Evolutionary conservation across 2,797 vertebrate species (phyloP), one percentile per base, ranked within the genome.

Genomic region (Microtus californicus): DNA sequence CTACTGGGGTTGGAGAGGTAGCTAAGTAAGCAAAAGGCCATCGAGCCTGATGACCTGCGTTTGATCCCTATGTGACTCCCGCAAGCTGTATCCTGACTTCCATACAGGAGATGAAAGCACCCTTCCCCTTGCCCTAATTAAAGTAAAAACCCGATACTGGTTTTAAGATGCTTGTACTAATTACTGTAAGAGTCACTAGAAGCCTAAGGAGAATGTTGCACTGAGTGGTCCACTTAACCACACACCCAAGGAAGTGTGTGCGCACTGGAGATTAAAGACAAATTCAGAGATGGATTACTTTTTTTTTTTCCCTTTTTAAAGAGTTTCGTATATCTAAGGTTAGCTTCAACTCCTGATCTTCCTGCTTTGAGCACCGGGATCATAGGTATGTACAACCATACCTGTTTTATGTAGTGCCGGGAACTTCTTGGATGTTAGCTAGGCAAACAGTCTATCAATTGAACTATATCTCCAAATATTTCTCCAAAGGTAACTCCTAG

Each of bases 211-310:
- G 40, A 82, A 61, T 79, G 34, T 87, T 90, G 19, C 34, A 56
- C 10, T 59, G 89, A 54, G 76, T 76, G 40, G 78, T 43, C 31
- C 88, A 80, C 34, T 85, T 95, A 94, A 86, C 61, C 76, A 87
- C 9, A 97, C 5, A 93, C 40, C 13, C 61, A 80, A 93, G 27
- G 69, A 97, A 93, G 2, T 83, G 31, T 67, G n/a, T 85, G 3
- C 51, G 65, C 10, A 15, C 23, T 59, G 27, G 63, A 27, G 51
- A 11, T n/a, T 12, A 48, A 15, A 85, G 63, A 17, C 80, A 96
- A 61, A 59, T 71, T 93, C 85, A 94, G 65, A 95, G 77, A 90
- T 54, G 21, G 78, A 96, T 89, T 48, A 48, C 45, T 10, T 48
- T 48, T 48, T 45, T 45, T 45, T 48, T 48, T 48, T 48, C 8